Evolutionary conservation across 2,888 invertebrate species (phyloP).

Genomic region (Tachystola acroxantha): DNA sequence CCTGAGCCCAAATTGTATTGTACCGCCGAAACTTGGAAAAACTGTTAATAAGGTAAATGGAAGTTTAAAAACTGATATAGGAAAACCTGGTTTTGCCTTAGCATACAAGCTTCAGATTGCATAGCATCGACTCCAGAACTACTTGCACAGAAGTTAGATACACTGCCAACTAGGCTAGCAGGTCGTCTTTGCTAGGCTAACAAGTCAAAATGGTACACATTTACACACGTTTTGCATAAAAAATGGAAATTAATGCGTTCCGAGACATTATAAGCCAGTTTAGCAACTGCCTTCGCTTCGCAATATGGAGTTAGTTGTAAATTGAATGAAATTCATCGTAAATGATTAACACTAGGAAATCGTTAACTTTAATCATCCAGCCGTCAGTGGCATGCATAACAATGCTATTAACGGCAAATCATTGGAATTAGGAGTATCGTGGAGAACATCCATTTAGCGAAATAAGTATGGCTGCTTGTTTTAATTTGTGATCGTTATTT

Average conservation of each 20-base stretch:
- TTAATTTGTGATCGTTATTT: constrained; percentile 44
- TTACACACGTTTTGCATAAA: background rate
- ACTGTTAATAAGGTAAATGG: no score
- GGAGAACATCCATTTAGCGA: constrained; percentile 26
- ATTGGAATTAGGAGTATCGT: constrained; percentile 17
- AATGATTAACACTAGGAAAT: constrained; percentile 9
- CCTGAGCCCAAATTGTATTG: no score
- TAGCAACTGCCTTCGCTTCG: no score
- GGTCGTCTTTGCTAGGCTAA: no score
- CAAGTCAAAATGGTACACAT: background rate
- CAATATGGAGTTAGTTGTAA: background rate
- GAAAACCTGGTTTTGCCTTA: no score
- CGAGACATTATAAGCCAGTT: background rate
- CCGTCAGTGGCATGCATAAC: constrained; percentile 15
- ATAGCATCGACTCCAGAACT: no score
- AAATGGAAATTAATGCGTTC: background rate
- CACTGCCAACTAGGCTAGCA: no score
- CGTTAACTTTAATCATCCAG: constrained; percentile 13
- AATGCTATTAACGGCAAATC: constrained; percentile 16
- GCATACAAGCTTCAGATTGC: no score
- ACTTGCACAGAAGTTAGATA: no score
- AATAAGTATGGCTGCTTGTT: constrained; percentile 23
- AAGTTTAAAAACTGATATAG: no score
- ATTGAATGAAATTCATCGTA: background rate
- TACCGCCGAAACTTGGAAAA: no score